These are phyloP conservation scores for Calvadosia cruxmelitensis DNA, from an alignment of 30 jellyfish, hydroid and myxozoan genomes.

Conservation along the genomic window DNA sequence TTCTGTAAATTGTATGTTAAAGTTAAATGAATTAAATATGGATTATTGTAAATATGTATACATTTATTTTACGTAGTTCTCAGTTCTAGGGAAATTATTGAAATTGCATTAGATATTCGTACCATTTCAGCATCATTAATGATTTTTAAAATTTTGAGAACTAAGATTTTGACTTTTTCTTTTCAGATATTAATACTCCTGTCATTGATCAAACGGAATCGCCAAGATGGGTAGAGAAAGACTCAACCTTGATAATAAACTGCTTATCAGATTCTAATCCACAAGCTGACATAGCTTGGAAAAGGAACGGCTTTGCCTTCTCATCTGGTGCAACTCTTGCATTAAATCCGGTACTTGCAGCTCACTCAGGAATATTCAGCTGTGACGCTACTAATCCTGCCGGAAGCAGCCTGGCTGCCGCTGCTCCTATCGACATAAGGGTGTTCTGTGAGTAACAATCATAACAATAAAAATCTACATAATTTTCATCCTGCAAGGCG, in stretches of 20 bases:
- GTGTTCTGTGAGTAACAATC: slow-evolving; percentile 1
- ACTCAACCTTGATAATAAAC: neutral
- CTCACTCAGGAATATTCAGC: slow-evolving; percentile 3
- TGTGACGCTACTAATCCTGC: slow-evolving; percentile 15
- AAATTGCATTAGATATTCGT: no score
- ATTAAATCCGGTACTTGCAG: slow-evolving; percentile 6
- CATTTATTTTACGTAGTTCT: no score
- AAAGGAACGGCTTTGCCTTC: neutral
- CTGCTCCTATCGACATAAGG: neutral
- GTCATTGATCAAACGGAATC: neutral
- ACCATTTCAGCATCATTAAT: no score
- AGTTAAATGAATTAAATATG: no score
- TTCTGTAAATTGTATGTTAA: no score
- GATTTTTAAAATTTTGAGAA: no score
- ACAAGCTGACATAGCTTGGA: slow-evolving; percentile 3
- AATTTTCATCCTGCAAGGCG: no score
- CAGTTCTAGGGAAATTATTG: no score
- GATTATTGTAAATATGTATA: no score
- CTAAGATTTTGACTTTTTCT: neutral
- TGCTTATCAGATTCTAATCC: slow-evolving; percentile 15
- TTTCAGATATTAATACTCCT: neutral
- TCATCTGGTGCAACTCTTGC: slow-evolving; percentile 11
- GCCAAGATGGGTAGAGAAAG: slow-evolving; percentile 1
- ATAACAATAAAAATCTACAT: no score
- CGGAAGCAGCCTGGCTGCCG: neutral